phyloP scores from a whole-genome alignment of 2,888 invertebrate genomes.

The Dasypolia templi region DNA sequence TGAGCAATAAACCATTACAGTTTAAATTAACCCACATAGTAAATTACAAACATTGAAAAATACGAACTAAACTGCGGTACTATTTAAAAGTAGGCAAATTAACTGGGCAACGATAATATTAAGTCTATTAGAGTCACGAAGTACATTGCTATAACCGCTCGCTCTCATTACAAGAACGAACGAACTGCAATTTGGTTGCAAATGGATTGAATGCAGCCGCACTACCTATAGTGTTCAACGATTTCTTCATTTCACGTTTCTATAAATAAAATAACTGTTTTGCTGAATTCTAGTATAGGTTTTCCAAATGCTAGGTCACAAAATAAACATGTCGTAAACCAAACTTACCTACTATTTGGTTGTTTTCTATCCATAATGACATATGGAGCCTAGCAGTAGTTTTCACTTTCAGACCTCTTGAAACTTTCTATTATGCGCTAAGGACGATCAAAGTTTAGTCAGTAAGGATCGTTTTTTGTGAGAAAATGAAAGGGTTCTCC shows the following conservation, averaged over 20 bases:
- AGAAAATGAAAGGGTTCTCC: no score
- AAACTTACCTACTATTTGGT: neutral
- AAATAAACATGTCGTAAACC: neutral
- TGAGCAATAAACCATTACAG: conserved; percentile 47
- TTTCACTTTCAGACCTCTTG: neutral
- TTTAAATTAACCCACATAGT: conserved; percentile 58
- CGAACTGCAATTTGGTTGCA: conserved; percentile 83
- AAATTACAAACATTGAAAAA: conserved; percentile 60
- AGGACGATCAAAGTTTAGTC: no score
- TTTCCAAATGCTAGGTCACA: neutral
- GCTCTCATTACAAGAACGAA: conserved; percentile 82
- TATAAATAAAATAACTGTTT: conserved; percentile 64
- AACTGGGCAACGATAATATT: conserved; percentile 75
- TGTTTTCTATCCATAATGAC: neutral
- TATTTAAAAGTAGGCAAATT: conserved; percentile 70
- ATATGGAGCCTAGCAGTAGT: neutral
- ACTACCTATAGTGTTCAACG: conserved; percentile 72
- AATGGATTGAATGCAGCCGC: conserved; percentile 80
- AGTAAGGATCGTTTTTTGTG: no score
- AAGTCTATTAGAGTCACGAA: conserved; percentile 83
- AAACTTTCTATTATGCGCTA: neutral
- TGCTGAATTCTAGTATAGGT: conserved; percentile 13
- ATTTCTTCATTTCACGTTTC: conserved; percentile 81
- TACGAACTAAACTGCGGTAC: conserved; percentile 47
- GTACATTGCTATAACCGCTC: conserved; percentile 75